These are phyloP conservation scores for Fregetta grallaria DNA, from an alignment of 2,113 vertebrate genomes.

Conservation along the genomic window DNA sequence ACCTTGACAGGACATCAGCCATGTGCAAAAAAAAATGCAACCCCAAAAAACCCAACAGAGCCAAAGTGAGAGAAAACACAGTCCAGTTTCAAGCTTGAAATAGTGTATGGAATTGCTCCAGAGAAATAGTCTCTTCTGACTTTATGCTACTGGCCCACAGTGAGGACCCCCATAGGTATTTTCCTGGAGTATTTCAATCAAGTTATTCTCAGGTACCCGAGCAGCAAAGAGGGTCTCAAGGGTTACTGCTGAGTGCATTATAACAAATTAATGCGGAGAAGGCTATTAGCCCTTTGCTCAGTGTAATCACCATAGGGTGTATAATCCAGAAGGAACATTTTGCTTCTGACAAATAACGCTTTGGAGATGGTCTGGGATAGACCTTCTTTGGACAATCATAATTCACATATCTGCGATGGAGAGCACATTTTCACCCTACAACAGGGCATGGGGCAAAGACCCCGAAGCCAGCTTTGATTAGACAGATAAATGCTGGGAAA, in stretches of 20 bases:
- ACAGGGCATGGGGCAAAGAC: background rate
- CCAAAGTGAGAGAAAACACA: background rate
- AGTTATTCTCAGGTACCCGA: background rate
- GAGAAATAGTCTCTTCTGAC: background rate
- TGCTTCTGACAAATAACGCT: background rate
- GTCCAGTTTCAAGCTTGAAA: background rate
- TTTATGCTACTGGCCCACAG: background rate
- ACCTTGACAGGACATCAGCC: background rate
- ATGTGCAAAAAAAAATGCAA: background rate
- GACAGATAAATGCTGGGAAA: background rate
- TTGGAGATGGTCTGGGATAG: background rate
- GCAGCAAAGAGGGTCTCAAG: background rate
- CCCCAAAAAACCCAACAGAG: accelerated
- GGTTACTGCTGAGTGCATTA: background rate
- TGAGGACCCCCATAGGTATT: background rate
- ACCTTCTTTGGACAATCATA: background rate
- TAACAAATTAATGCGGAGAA: background rate
- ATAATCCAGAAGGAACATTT: background rate
- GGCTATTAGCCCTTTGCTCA: background rate
- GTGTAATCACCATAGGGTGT: background rate
- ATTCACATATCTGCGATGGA: background rate
- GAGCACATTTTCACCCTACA: background rate
- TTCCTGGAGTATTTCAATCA: background rate
- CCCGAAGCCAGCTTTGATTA: background rate
- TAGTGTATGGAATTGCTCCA: background rate